Percentiles rank a stretch among this genome's conserved stretches.
Evolutionary conservation across 2,113 vertebrate genomes (phyloP).

Genomic region (Dipodomys spectabilis): DNA sequence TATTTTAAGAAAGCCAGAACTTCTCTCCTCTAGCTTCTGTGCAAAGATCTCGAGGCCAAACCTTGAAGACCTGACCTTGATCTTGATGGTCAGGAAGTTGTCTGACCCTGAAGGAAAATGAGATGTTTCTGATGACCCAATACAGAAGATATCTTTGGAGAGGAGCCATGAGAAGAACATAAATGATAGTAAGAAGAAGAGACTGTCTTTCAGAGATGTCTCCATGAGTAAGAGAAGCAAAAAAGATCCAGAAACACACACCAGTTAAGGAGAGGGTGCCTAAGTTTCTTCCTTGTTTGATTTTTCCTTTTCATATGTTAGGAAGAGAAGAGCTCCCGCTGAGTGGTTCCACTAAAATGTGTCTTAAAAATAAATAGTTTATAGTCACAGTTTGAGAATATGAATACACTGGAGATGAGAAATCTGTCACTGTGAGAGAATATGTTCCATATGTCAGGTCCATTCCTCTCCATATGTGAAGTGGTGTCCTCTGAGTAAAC

Average conservation of each 20-base stretch:
- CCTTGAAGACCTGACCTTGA: neutral
- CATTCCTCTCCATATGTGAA: neutral
- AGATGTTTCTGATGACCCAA: neutral
- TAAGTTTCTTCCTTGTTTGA: neutral
- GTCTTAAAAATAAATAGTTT: constrained; percentile 49
- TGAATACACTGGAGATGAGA: constrained; percentile 43
- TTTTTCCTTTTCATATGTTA: constrained; percentile 21
- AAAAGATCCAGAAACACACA: neutral
- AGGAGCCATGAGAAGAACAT: too few relatives aligned
- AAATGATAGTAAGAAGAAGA: neutral
- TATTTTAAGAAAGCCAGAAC: constrained; percentile 20
- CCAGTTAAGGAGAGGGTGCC: too few relatives aligned
- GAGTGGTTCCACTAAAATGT: neutral
- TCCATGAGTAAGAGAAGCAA: neutral
- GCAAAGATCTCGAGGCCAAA: neutral
- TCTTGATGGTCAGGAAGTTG: constrained; percentile 5
- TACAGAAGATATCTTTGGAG: neutral
- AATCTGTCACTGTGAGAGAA: neutral
- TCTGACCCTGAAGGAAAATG: constrained; percentile 3
- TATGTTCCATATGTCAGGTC: neutral
- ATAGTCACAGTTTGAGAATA: constrained; percentile 31
- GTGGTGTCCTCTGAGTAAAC: neutral
- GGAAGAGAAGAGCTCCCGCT: neutral
- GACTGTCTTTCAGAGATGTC: neutral
- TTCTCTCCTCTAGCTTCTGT: neutral